Evolutionary conservation across 2,888 invertebrate genomes (phyloP).

Genomic region (Noctuana brunneofusca): DNA sequence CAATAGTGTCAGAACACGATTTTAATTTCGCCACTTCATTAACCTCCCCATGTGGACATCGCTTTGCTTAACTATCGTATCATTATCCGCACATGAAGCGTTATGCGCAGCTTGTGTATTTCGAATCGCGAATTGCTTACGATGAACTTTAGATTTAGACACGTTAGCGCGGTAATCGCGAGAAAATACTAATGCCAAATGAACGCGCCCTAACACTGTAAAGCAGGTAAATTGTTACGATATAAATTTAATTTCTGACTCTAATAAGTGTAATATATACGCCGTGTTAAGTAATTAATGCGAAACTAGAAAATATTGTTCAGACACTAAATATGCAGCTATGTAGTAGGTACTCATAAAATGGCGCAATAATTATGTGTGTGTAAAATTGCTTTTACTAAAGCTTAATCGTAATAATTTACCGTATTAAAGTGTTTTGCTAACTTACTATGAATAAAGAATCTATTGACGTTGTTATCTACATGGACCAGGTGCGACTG

Average conservation of each 20-base stretch:
- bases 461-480: no score
- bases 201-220: slow-evolving; percentile 8
- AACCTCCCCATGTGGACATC: no score
- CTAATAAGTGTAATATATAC: slow-evolving; percentile 30
- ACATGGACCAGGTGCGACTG: no score
- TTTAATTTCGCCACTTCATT: no score
- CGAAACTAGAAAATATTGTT: slow-evolving; percentile 21
- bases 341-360: slow-evolving; percentile 11
- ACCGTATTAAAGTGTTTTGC: neutral
- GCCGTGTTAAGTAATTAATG: slow-evolving; percentile 20
- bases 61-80: no score
- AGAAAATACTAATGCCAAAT: neutral
- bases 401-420: neutral
- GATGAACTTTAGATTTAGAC: no score
- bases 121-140: no score
- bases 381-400: neutral
- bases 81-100: no score
- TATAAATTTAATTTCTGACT: slow-evolving; percentile 30
- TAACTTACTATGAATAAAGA: neutral
- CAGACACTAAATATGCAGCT: slow-evolving; percentile 19
- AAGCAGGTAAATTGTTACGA: slow-evolving; percentile 18
- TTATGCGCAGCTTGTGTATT: no score
- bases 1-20: no score
- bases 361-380: slow-evolving; percentile 16
- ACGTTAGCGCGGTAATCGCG: neutral